Percentiles rank a stretch among this genome's conserved stretches.
phyloP scores from a whole-genome alignment of 2,888 invertebrate species.

The Dynastes hyllus region DNA sequence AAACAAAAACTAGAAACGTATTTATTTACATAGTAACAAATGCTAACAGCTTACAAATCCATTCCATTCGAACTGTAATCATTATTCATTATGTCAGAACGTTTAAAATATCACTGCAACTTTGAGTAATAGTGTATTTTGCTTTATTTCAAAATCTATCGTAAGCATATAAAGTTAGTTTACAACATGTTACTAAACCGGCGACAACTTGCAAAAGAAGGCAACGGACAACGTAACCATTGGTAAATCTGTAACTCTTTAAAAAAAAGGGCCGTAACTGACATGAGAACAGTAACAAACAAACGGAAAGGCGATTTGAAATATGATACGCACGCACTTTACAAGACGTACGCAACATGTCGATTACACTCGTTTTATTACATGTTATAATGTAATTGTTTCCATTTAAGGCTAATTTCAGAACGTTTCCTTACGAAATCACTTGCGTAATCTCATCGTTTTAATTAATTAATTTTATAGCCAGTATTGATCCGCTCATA shows the following conservation, averaged over 20 bases:
- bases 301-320: not conserved
- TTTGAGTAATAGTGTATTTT: slow-evolving; percentile 31
- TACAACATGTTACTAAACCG: slow-evolving; percentile 23
- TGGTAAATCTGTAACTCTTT: slow-evolving; percentile 5
- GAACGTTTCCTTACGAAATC: slow-evolving; percentile 32
- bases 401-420: slow-evolving; percentile 47
- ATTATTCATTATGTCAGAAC: slow-evolving; percentile 29
- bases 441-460: slow-evolving; percentile 20
- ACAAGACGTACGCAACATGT: slow-evolving; percentile 11
- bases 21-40: not conserved
- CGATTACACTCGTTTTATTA: slow-evolving; percentile 39
- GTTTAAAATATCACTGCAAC: slow-evolving; percentile 18
- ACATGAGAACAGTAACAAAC: slow-evolving; percentile 25
- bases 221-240: slow-evolving; percentile 6
- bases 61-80: slow-evolving; percentile 3
- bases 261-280: slow-evolving; percentile 18
- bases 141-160: slow-evolving; percentile 43
- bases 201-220: slow-evolving; percentile 2
- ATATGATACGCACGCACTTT: slow-evolving; percentile 16
- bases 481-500: slow-evolving; percentile 21
- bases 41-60: not conserved
- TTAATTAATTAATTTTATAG: slow-evolving; percentile 32
- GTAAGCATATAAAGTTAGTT: slow-evolving; percentile 35
- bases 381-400: slow-evolving; percentile 41
- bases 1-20: not conserved